Evolutionary conservation across 2,888 invertebrate genomes (phyloP).

Genomic region (Falcaria lacertinaria): DNA sequence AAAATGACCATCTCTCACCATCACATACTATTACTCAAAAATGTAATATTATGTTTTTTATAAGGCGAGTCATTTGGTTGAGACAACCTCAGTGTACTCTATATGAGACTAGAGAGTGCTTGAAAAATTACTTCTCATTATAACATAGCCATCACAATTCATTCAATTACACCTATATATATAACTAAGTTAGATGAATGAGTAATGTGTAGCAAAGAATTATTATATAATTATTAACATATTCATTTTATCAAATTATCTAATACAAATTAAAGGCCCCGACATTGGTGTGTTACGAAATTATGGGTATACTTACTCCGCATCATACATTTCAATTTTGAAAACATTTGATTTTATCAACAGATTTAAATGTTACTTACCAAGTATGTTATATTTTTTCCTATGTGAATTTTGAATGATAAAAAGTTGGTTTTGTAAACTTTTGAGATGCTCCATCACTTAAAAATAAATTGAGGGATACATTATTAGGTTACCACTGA

Average conservation of each 20-base stretch:
- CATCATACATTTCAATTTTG: background rate
- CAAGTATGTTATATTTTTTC: too few species aligned
- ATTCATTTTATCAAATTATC: conserved; percentile 14
- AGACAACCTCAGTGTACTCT: background rate
- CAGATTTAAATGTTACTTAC: background rate
- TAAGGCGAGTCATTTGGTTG: background rate
- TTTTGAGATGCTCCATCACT: conserved; percentile 70
- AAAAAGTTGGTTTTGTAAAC: conserved; percentile 58
- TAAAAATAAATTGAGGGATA: conserved; percentile 64
- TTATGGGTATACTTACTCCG: conserved; percentile 10
- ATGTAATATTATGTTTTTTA: too few species aligned
- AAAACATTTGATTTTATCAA: background rate
- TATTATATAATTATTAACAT: conserved; percentile 9
- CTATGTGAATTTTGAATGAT: conserved; percentile 1
- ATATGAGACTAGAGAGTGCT: background rate
- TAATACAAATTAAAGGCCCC: conserved; percentile 56
- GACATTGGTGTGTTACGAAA: conserved; percentile 52
- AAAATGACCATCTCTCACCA: background rate
- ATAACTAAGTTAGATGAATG: background rate
- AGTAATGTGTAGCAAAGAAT: conserved; percentile 7
- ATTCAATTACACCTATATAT: background rate
- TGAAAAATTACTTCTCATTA: background rate
- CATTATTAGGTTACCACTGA: conserved; percentile 32
- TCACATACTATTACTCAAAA: background rate
- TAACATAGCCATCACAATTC: background rate